phyloP scores from a whole-genome alignment of 1,140 invertebrate genomes.

The Aporrectodea caliginosa region DNA sequence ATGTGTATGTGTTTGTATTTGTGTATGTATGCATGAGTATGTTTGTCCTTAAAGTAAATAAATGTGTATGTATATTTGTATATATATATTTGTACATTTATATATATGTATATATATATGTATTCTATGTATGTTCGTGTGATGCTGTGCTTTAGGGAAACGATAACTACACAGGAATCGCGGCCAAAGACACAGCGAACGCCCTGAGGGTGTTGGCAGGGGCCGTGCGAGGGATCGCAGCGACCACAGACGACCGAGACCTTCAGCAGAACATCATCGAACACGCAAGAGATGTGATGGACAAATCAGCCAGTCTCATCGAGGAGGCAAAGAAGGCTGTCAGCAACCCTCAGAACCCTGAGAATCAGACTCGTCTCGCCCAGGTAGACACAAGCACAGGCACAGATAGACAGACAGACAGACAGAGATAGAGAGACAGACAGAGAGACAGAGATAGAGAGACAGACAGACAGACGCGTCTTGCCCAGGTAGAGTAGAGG shows the following conservation, averaged over 20 bases:
- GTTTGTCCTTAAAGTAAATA: too few species aligned
- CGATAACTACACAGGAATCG: constrained; percentile 75
- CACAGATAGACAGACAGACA: too few species aligned
- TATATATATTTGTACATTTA: too few species aligned
- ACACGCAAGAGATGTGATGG: constrained; percentile 71
- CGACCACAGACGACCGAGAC: constrained; percentile 62
- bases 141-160: constrained; percentile 62
- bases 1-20: too few species aligned
- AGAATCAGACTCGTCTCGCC: constrained; percentile 29
- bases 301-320: constrained; percentile 70
- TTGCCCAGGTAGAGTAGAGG: too few species aligned
- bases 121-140: constrained; percentile 23
- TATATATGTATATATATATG: too few species aligned
- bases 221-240: constrained; percentile 69
- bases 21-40: too few species aligned
- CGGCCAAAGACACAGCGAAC: constrained; percentile 74
- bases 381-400: too few species aligned
- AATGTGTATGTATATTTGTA: too few species aligned
- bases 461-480: too few species aligned
- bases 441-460: too few species aligned
- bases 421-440: too few species aligned
- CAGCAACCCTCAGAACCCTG: constrained; percentile 57
- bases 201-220: constrained; percentile 66
- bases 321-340: constrained; percentile 71
- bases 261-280: constrained; percentile 59